Evolutionary conservation across 2,797 vertebrate genomes (phyloP).

Genomic region (Diceros bicornis): DNA sequence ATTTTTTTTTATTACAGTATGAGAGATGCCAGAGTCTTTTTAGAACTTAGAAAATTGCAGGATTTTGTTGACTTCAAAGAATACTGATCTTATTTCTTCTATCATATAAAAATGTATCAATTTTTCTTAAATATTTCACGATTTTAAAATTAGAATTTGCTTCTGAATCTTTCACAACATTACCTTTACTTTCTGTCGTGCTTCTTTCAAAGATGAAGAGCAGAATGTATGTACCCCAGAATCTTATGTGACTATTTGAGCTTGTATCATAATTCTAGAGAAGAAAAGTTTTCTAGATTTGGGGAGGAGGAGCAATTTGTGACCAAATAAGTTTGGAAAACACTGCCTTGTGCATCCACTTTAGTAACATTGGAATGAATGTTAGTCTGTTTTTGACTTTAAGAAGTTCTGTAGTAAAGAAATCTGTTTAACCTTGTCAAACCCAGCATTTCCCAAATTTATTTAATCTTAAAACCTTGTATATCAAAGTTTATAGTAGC

Average conservation of each 20-base stretch:
- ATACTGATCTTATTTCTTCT: neutral
- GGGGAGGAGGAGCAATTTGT: neutral
- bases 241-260: neutral
- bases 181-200: neutral
- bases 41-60: neutral
- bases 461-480: conserved; percentile 5
- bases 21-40: neutral
- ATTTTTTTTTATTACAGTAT: neutral
- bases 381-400: neutral
- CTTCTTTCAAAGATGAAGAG: neutral
- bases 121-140: neutral
- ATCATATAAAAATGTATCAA: neutral
- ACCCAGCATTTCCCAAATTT: neutral
- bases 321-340: neutral
- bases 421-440: conserved; percentile 34
- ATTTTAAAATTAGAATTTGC: conserved; percentile 53
- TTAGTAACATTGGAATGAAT: neutral
- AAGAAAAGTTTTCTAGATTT: neutral
- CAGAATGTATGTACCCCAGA: neutral
- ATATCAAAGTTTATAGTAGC: neutral
- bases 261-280: conserved; percentile 7
- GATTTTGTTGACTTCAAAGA: conserved; percentile 10
- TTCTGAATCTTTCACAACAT: conserved; percentile 8
- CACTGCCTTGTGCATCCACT: neutral
- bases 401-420: conserved; percentile 40